These are phyloP conservation scores for Acanthosepion esculentum DNA, from an alignment of 2,888 invertebrate species.

Conservation along the genomic window DNA sequence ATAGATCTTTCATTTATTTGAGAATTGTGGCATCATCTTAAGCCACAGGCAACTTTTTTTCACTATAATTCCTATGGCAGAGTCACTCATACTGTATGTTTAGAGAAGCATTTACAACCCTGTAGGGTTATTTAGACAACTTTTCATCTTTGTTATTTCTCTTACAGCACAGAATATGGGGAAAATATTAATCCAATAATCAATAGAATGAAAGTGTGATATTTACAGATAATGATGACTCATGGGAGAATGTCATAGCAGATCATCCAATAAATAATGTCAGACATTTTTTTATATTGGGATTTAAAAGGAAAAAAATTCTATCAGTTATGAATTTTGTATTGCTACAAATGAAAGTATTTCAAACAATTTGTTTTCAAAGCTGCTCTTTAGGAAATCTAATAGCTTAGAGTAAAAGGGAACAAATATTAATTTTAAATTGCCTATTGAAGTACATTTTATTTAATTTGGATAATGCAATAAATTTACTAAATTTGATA, in stretches of 20 bases:
- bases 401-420: too few species aligned
- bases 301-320: too few species aligned
- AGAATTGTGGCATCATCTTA: neutral
- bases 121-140: neutral
- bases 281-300: too few species aligned
- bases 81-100: neutral
- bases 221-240: slow-evolving; percentile 33
- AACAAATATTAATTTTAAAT: too few species aligned
- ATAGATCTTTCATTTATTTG: slow-evolving; percentile 16
- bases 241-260: neutral
- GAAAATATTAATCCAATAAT: neutral
- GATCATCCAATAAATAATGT: too few species aligned
- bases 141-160: neutral
- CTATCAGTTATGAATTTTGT: too few species aligned
- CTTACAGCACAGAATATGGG: neutral
- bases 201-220: neutral
- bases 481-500: too few species aligned
- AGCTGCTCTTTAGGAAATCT: too few species aligned
- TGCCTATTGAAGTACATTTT: too few species aligned
- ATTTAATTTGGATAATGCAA: too few species aligned
- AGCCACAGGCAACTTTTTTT: neutral
- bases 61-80: neutral
- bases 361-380: too few species aligned
- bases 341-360: too few species aligned
- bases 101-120: neutral